Base-by-base conservation (phyloP, 2,888 invertebrate species). In the Caenorhabditis sp. region DNA sequence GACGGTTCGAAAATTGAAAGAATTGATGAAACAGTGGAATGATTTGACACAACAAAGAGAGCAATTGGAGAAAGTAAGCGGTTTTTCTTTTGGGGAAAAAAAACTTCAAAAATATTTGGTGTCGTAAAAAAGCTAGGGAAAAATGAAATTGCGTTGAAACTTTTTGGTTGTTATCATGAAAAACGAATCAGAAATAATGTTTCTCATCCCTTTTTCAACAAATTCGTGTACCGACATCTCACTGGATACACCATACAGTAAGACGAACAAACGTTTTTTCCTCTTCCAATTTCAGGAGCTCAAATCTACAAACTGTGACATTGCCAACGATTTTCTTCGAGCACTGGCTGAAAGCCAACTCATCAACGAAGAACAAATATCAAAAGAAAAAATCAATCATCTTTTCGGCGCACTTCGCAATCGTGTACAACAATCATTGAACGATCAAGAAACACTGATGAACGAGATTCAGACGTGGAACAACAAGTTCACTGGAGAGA, bases 351-450 rank as follows among this genome's bases (percentile, higher is more conserved):
- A 82, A 26, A 77, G 73, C 50, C 77, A 79, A 54, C 58, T 81
- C 17, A 71, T 82, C 50, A 81, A 82, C 51, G 82, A 82, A 37
- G 82, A 82, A 53, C 77, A 77, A 31, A 81, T 82, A 49, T 82
- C 82, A 0, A 79, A 79, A 65, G 92, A 92, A 80, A 91, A 91
- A 78, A 91, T 95, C 73, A 93, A 93, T 50, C 91, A 92, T 81
- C 90, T 92, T 36, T 93, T 93, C 84, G 92, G 92, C 93, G 88
- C 91, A 14, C 50, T 73, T 27, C 65, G 58, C 43, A 31, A 92
- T 73, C 92, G 93, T 89, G 93, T 93, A 12, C 91, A 91, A 64
- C 93, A 93, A 62, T 93, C 93, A 87, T 89, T 93, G 77, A 90
- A 91, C 66, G 91, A 91, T 65, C 94, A 95, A 88, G 92, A 86